These are phyloP conservation scores for Cichladusa arquata DNA, from an alignment of 2,113 vertebrate genomes.

Conservation along the genomic window DNA sequence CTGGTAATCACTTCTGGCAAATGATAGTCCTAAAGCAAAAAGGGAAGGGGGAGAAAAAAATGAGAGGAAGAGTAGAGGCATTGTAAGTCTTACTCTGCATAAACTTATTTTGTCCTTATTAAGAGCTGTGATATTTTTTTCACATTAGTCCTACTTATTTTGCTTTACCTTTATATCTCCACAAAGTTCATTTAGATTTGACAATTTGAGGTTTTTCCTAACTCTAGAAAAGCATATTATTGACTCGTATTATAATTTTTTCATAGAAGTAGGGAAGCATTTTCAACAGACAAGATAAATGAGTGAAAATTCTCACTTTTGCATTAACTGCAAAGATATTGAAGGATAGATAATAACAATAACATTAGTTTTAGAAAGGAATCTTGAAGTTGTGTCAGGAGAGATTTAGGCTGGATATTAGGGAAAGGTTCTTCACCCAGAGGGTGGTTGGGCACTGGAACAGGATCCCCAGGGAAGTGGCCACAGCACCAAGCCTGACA, in stretches of 20 bases:
- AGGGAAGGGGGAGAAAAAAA: accelerated
- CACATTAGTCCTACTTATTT: background rate
- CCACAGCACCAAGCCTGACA: background rate
- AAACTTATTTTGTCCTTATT: background rate
- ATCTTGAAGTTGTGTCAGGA: background rate
- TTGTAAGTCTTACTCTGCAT: background rate
- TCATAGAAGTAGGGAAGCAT: background rate
- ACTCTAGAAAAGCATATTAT: background rate
- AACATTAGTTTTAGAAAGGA: background rate
- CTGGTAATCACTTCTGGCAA: background rate
- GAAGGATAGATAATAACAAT: background rate
- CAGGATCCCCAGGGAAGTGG: background rate
- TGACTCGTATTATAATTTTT: background rate
- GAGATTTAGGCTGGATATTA: background rate
- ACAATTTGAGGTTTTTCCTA: background rate
- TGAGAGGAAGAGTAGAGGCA: background rate
- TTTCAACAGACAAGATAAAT: background rate
- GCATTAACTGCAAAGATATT: background rate
- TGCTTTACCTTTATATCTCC: background rate
- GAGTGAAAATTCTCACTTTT: background rate
- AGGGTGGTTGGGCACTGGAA: accelerated
- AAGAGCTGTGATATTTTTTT: background rate
- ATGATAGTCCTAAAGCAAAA: background rate
- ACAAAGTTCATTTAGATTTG: background rate
- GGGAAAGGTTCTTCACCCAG: background rate